Evolutionary conservation across 2,113 vertebrate species (phyloP).

Genomic region (Ceratotherium simum): DNA sequence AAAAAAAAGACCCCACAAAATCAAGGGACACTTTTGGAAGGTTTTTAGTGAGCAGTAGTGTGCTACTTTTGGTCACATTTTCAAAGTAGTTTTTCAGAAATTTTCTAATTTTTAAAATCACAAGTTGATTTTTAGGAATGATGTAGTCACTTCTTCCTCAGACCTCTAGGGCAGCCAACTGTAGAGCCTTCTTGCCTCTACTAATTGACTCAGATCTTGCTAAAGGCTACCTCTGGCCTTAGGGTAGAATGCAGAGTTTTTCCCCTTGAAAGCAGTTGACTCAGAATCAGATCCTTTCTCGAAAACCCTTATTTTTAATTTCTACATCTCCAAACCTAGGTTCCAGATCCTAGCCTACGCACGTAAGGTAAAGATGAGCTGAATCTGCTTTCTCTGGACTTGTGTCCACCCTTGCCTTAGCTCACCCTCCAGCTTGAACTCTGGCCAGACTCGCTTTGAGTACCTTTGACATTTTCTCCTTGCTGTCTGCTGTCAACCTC

Average conservation of each 20-base stretch:
- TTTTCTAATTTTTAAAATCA: background rate
- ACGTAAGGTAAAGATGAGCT: background rate
- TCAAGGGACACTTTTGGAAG: background rate
- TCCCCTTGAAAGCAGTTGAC: background rate
- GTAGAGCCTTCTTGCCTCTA: background rate
- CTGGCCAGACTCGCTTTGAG: background rate
- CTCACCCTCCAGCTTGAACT: background rate
- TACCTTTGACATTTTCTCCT: background rate
- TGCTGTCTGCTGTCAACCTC: background rate
- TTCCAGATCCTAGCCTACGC: background rate
- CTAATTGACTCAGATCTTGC: background rate
- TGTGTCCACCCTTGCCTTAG: background rate
- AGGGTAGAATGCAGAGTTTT: background rate
- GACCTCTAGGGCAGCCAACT: background rate
- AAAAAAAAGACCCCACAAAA: background rate
- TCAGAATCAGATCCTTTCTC: background rate
- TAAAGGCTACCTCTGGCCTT: background rate
- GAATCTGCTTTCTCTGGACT: background rate
- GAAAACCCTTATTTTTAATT: background rate
- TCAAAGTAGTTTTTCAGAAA: background rate
- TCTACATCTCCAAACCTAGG: background rate
- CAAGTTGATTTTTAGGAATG: background rate
- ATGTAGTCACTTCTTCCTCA: background rate
- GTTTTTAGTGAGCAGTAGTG: background rate
- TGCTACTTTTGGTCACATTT: background rate